Percentiles rank a stretch among this genome's conserved stretches.
These are phyloP conservation scores for Diabrotica balteata DNA, from an alignment of 2,888 invertebrate species.

Conservation along the genomic window DNA sequence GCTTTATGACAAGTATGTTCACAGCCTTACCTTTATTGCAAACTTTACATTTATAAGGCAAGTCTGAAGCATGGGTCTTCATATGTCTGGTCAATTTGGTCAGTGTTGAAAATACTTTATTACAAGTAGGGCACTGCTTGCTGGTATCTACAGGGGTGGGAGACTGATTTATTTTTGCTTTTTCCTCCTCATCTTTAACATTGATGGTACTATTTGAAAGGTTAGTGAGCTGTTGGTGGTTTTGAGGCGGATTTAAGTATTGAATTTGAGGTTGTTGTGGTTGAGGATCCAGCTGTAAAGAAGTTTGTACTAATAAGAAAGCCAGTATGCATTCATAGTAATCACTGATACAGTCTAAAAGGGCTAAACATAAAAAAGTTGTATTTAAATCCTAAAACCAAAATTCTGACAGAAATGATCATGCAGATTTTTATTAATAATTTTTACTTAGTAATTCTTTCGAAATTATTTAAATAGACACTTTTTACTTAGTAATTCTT, in stretches of 20 bases:
- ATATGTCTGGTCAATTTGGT: constrained; percentile 51
- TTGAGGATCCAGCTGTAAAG: constrained; percentile 18
- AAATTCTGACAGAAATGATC: too few relatives aligned
- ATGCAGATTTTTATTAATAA: too few relatives aligned
- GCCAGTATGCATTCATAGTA: too few relatives aligned
- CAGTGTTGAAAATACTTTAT: constrained; percentile 45
- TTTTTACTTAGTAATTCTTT: too few relatives aligned
- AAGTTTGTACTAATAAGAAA: background rate
- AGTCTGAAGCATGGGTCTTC: constrained; percentile 59
- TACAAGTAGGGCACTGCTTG: constrained; percentile 57
- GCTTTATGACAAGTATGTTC: too few relatives aligned
- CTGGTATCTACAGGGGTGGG: constrained; percentile 38
- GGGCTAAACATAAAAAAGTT: too few relatives aligned
- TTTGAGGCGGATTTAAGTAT: constrained; percentile 22
- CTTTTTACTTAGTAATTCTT: too few relatives aligned
- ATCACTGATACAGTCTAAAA: too few relatives aligned
- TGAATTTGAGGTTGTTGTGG: constrained; percentile 36
- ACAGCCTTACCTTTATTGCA: constrained; percentile 53
- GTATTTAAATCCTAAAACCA: too few relatives aligned
- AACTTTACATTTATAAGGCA: constrained; percentile 59
- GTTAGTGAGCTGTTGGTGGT: constrained; percentile 31
- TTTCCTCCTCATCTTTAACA: constrained; percentile 34
- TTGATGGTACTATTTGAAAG: constrained; percentile 32
- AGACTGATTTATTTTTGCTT: constrained; percentile 35
- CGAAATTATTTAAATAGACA: too few relatives aligned